Evolutionary conservation across 2,888 invertebrate species (phyloP), one percentile per base, ranked within the genome.

Genomic region (Mylabris sibirica): DNA sequence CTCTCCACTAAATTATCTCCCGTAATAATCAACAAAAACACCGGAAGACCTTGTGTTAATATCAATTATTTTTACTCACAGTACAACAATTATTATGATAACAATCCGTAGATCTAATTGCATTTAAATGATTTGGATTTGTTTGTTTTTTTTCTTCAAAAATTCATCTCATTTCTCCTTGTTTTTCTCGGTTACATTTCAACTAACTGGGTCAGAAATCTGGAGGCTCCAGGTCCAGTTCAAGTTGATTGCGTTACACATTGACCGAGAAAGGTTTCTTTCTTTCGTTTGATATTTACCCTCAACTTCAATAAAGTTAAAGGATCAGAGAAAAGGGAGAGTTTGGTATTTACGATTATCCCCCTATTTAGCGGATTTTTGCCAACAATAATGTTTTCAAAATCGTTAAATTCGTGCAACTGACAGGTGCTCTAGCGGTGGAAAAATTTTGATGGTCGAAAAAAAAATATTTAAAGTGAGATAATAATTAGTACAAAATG

Each of bases 401-500:
- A 30, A 3, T 30, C 30, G 30, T n/a, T n/a, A n/a, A n/a, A n/a
- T n/a, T n/a, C 4, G n/a, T 44, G 44, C 44, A 44, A n/a, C 12
- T 44, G 44, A 3, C 44, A 44, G 44, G 17, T 38, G 38, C 34
- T 8, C 5, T 41, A 41, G 6, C 14, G n/a, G 41, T 14, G 1
- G 14, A 44, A 44, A 44, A 44, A 44, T 17, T 44, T 44, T 6
- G 4, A 44, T 44, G 4, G n/a, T 17, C 3, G 8, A 17, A n/a
- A n/a, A 6, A 11, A 17, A n/a, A n/a, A 6, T 44, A 6, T 44
- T 44, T 44, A 44, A 44, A 44, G 44, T 17, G 44, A n/a, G 17
- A 44, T n/a, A 44, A 44, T 44, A 44, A 44, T 44, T 44, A 44
- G 17, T n/a, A 30, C 44, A n/a, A 44, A 41, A 44, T 44, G 44